These are phyloP conservation scores for Sylvilagus floridanus DNA, from an alignment of 2,797 vertebrate genomes.

Conservation along the genomic window DNA sequence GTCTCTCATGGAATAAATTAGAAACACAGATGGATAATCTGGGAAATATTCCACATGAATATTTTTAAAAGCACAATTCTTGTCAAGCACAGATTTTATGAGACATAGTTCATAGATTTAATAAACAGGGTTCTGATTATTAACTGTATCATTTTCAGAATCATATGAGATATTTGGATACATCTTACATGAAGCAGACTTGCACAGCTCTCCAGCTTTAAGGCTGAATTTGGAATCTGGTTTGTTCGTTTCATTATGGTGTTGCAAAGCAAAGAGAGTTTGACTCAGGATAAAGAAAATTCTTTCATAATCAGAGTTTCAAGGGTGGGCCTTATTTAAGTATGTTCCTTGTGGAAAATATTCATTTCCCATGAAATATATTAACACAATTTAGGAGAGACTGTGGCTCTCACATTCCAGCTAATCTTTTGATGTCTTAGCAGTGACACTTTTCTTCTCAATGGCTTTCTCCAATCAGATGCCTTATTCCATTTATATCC, in stretches of 20 bases:
- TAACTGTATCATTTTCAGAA: conserved; percentile 59
- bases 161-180: background rate
- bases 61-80: conserved; percentile 68
- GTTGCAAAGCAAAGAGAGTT: conserved; percentile 28
- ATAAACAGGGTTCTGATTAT: conserved; percentile 48
- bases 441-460: background rate
- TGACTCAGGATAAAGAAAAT: conserved; percentile 8
- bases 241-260: conserved; percentile 1
- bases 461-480: background rate
- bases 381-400: background rate
- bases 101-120: conserved; percentile 21
- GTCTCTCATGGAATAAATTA: conserved; percentile 41
- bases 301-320: background rate
- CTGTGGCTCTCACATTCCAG: background rate
- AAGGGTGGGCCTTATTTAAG: conserved; percentile 26
- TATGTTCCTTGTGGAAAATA: background rate
- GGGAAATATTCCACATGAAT: conserved; percentile 52
- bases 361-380: conserved; percentile 12
- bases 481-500: background rate
- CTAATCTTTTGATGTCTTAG: background rate
- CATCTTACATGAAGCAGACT: conserved; percentile 4
- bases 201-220: background rate
- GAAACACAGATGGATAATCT: conserved; percentile 64
- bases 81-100: conserved; percentile 65
- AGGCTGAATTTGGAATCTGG: background rate